Conservation (phyloP, 2,888 invertebrate species). For the Leucoptera coffeella region DNA sequence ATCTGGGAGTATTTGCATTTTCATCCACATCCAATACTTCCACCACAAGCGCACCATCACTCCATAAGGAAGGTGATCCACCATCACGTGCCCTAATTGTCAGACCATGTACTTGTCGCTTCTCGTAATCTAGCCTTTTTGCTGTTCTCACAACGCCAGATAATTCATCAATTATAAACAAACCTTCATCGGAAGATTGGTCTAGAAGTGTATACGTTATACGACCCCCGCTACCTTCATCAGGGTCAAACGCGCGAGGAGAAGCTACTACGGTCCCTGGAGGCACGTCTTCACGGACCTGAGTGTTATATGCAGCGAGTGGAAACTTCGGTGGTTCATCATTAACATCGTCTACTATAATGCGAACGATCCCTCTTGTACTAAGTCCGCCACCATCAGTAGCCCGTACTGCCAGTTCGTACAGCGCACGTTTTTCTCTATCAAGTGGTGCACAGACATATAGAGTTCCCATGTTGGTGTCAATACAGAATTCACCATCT, state of each 20-base stretch:
- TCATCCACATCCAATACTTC: constrained; percentile 94
- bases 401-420: constrained; percentile 73
- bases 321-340: constrained; percentile 83
- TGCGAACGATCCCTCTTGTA: constrained; percentile 76
- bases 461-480: constrained; percentile 69
- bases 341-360: constrained; percentile 84
- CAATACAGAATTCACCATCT: constrained; percentile 74
- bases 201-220: constrained; percentile 76
- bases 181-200: constrained; percentile 62
- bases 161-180: constrained; percentile 75
- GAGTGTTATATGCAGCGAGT: constrained; percentile 66
- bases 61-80: constrained; percentile 73
- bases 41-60: constrained; percentile 75
- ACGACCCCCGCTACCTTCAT: constrained; percentile 75
- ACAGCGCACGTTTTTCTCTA: constrained; percentile 75
- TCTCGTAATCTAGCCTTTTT: constrained; percentile 79
- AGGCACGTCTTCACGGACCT: constrained; percentile 88
- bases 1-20: constrained; percentile 77
- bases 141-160: constrained; percentile 84
- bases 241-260: constrained; percentile 76
- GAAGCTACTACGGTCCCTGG: constrained; percentile 80
- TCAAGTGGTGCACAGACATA: constrained; percentile 72
- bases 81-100: constrained; percentile 80
- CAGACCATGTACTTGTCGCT: constrained; percentile 82
- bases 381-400: constrained; percentile 72